These are phyloP conservation scores for Halcyon chelicuti DNA, from an alignment of 2,797 vertebrate genomes.

Conservation along the genomic window DNA sequence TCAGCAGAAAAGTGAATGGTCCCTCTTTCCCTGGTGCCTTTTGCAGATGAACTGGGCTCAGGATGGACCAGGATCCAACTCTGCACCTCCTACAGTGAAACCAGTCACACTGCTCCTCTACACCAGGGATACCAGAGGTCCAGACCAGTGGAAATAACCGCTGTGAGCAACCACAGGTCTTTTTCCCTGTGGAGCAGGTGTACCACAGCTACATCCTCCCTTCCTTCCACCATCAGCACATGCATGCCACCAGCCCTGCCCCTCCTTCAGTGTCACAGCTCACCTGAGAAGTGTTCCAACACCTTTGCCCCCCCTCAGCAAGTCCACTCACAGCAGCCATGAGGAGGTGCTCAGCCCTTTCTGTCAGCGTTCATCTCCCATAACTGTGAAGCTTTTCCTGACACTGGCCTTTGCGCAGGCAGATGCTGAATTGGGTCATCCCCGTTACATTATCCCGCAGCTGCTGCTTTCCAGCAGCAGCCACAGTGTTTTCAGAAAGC, in stretches of 20 bases:
- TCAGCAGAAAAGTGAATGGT: neutral
- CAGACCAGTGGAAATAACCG: neutral
- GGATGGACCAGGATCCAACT: neutral
- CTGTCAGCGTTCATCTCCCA: rapidly evolving
- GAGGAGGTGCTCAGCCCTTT: neutral
- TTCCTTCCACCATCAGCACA: too few species aligned
- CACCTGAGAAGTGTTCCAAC: rapidly evolving
- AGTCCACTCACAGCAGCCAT: neutral
- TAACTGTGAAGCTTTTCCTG: neutral
- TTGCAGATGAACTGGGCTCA: neutral
- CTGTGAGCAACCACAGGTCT: neutral
- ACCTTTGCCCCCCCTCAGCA: neutral
- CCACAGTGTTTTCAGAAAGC: neutral
- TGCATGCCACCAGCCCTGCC: neutral
- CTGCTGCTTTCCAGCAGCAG: neutral
- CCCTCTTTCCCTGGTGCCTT: neutral
- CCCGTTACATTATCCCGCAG: neutral
- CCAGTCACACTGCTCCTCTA: neutral
- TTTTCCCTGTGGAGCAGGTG: neutral
- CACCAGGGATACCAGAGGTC: neutral
- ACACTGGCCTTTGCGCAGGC: neutral
- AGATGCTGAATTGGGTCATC: neutral
- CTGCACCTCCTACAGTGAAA: neutral
- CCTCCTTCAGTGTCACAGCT: neutral
- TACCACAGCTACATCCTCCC: neutral